These are phyloP conservation scores for Brachypalpus laphriformis DNA, from an alignment of 2,888 invertebrate species.

Conservation along the genomic window DNA sequence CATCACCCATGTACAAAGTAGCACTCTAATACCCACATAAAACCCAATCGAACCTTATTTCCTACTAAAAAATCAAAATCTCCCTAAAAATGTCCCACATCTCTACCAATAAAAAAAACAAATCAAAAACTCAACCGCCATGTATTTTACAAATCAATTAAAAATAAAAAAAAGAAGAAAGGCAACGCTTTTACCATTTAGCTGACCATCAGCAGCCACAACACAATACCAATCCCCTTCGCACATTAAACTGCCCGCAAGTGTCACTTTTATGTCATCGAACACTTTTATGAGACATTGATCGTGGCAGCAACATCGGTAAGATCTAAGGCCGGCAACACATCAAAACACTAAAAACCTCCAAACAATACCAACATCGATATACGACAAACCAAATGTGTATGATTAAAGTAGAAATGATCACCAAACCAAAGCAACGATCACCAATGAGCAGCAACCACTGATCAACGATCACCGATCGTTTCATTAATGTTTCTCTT, in stretches of 20 bases:
- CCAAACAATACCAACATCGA: slow-evolving; percentile 1
- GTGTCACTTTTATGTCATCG: slow-evolving; percentile 73
- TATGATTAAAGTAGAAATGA: slow-evolving; percentile 38
- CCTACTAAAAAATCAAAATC: slow-evolving; percentile 20
- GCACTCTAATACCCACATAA: slow-evolving; percentile 40
- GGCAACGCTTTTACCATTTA: slow-evolving; percentile 26
- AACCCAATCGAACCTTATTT: slow-evolving; percentile 23
- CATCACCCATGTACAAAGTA: slow-evolving; percentile 45
- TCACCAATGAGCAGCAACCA: slow-evolving; percentile 6
- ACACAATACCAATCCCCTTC: slow-evolving; percentile 69
- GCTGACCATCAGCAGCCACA: slow-evolving; percentile 39
- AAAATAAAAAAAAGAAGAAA: slow-evolving; percentile 19
- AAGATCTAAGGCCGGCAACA: slow-evolving; percentile 18
- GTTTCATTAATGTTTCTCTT: slow-evolving; percentile 15
- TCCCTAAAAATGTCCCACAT: slow-evolving; percentile 40
- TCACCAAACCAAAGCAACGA: background rate
- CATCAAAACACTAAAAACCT: background rate
- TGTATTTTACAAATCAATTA: slow-evolving; percentile 57
- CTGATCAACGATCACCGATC: slow-evolving; percentile 24
- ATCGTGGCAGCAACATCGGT: slow-evolving; percentile 27
- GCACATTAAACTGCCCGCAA: slow-evolving; percentile 64
- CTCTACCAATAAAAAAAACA: slow-evolving; percentile 3
- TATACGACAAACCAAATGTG: slow-evolving; percentile 11
- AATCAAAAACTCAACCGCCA: background rate
- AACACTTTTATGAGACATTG: slow-evolving; percentile 66